Conservation (phyloP, 2,888 invertebrate genomes). For the Hecatera dysodea region DNA sequence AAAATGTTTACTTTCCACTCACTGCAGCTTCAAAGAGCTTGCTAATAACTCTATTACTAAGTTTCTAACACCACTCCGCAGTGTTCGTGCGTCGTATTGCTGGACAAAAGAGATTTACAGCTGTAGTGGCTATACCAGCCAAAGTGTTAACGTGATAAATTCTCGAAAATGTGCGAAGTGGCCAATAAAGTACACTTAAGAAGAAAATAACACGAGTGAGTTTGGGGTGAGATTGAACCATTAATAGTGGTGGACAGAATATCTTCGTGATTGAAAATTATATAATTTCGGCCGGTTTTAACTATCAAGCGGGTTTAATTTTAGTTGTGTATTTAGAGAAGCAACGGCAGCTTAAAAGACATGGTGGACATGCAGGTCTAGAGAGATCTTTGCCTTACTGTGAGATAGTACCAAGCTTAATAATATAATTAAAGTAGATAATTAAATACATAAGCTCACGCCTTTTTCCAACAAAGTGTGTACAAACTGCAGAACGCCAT, state of each 20-base stretch:
- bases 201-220: slow-evolving; percentile 23
- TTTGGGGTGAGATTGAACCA: slow-evolving; percentile 1
- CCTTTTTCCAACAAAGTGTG: no score
- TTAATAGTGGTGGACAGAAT: neutral
- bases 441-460: no score
- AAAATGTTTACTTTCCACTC: slow-evolving; percentile 74
- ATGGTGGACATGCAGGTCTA: no score
- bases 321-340: no score
- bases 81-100: slow-evolving; percentile 54
- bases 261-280: neutral
- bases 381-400: no score
- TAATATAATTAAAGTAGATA: no score
- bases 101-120: slow-evolving; percentile 63
- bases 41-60: slow-evolving; percentile 80
- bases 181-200: slow-evolving; percentile 45
- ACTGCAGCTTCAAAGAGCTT: slow-evolving; percentile 64
- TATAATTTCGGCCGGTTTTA: no score
- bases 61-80: slow-evolving; percentile 71
- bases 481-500: no score
- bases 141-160: slow-evolving; percentile 45
- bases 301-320: no score
- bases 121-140: slow-evolving; percentile 15
- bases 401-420: no score
- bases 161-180: slow-evolving; percentile 44
- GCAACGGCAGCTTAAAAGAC: no score